Evolutionary conservation across 2,797 vertebrate species (phyloP).

Genomic region (Oreochromis mossambicus): DNA sequence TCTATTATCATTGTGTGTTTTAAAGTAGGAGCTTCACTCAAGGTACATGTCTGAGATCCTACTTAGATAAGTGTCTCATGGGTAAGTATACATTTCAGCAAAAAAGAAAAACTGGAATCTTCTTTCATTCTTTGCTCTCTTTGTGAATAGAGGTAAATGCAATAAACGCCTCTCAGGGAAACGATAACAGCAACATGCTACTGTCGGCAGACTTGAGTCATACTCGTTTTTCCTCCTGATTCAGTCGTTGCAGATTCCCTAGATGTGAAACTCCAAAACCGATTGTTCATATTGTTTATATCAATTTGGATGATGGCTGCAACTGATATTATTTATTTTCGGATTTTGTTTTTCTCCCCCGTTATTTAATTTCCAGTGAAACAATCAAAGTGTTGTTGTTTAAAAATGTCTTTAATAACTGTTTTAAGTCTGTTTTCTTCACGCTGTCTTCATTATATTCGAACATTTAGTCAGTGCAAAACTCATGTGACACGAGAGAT

Average conservation of each 20-base stretch:
- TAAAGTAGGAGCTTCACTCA: neutral
- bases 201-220: neutral
- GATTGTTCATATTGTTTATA: neutral
- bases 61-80: too few species aligned
- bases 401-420: neutral
- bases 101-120: too few species aligned
- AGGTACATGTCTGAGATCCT: neutral
- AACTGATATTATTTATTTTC: neutral
- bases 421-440: neutral
- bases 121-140: too few species aligned
- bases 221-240: neutral
- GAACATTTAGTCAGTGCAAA: neutral
- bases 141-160: neutral
- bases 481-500: neutral
- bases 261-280: neutral
- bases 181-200: neutral
- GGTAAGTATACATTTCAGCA: too few species aligned
- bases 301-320: neutral
- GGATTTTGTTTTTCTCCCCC: neutral
- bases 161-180: neutral
- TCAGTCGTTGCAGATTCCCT: neutral
- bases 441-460: neutral
- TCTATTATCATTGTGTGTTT: neutral
- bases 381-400: neutral
- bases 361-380: neutral